phyloP scores from a whole-genome alignment of 2,113 vertebrate species.

The Megaceryle torquata region DNA sequence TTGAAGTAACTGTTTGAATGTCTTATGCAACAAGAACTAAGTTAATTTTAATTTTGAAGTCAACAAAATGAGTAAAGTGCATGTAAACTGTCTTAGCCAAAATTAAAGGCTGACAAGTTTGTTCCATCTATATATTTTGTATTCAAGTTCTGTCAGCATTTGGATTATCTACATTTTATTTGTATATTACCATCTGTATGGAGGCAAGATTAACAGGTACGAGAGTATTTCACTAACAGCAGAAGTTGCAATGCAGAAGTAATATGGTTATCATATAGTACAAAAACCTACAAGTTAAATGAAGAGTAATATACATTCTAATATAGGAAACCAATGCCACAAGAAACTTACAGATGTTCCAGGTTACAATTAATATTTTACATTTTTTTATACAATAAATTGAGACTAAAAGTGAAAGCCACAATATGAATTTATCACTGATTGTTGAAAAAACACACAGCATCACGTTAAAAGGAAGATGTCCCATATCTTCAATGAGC shows the following conservation, averaged over 20 bases:
- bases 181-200: not conserved
- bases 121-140: not conserved
- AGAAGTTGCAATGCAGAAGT: not conserved
- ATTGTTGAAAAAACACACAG: not conserved
- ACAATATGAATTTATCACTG: not conserved
- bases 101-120: not conserved
- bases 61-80: not conserved
- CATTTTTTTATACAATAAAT: not conserved
- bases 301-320: not conserved
- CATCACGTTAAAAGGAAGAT: not conserved
- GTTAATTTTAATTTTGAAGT: not conserved
- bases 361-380: not conserved
- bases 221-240: too few species aligned
- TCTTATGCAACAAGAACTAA: not conserved
- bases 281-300: not conserved
- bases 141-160: not conserved
- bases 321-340: not conserved
- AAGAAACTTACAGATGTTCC: not conserved
- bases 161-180: not conserved
- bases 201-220: not conserved
- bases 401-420: not conserved
- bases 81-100: not conserved
- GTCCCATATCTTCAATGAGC: not conserved
- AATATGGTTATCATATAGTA: not conserved
- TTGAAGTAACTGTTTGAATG: not conserved